phyloP scores from a whole-genome alignment of 2,113 vertebrate species.

The Trogon melanurus region DNA sequence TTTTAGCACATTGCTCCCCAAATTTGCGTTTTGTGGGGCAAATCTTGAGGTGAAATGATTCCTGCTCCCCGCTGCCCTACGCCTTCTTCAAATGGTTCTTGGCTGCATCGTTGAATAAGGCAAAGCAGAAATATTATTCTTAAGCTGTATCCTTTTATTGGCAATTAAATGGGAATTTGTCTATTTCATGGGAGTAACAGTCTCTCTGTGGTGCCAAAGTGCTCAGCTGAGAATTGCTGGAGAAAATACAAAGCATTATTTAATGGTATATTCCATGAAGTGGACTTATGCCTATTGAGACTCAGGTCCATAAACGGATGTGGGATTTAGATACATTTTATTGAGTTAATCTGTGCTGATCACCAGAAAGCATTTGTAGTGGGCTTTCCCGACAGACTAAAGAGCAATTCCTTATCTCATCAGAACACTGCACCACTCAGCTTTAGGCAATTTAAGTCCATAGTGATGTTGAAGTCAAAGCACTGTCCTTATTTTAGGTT shows the following conservation, averaged over 20 bases:
- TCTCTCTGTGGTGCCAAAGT: background rate
- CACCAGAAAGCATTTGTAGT: conserved; percentile 1
- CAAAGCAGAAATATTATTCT: background rate
- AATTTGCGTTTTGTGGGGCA: background rate
- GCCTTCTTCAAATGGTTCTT: background rate
- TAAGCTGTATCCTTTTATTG: background rate
- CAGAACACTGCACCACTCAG: background rate
- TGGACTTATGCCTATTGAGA: background rate
- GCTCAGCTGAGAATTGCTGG: background rate
- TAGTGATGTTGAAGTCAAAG: background rate
- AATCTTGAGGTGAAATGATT: background rate
- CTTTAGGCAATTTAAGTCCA: background rate
- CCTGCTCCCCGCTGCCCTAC: background rate
- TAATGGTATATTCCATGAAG: background rate
- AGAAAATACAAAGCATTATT: background rate
- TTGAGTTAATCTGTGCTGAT: conserved; percentile 23
- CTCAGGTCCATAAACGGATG: background rate
- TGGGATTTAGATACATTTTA: conserved; percentile 18
- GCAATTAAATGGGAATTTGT: background rate
- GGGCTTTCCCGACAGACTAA: background rate
- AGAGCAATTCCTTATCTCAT: background rate
- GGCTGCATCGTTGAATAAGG: background rate
- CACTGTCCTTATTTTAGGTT: background rate
- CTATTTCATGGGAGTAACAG: background rate
- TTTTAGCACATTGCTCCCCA: background rate